phyloP scores from a whole-genome alignment of 2,113 vertebrate species.

The Donacobius atricapilla region DNA sequence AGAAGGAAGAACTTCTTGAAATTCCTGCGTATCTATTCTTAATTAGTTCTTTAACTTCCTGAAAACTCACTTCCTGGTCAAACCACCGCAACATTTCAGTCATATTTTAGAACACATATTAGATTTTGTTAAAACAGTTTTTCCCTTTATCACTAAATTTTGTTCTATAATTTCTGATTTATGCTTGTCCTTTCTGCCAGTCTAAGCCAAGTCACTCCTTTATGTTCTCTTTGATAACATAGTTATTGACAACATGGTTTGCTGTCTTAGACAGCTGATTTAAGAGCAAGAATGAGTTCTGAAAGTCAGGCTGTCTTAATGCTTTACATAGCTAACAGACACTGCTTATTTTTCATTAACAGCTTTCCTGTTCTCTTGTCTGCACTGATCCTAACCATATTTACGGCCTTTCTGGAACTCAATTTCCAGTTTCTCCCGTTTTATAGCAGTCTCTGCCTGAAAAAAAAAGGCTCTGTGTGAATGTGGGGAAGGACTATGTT shows the following conservation, averaged over 20 bases:
- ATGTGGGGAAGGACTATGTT: accelerated
- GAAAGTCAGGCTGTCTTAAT: not conserved
- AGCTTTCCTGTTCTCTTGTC: not conserved
- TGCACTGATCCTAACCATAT: not conserved
- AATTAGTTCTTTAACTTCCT: too few relatives aligned
- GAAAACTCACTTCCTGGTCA: too few relatives aligned
- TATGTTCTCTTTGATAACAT: not conserved
- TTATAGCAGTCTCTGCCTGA: not conserved
- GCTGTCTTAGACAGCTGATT: not conserved
- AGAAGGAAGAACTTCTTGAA: too few relatives aligned
- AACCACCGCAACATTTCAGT: too few relatives aligned
- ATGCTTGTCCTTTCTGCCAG: not conserved
- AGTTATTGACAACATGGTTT: not conserved
- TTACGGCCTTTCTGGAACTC: not conserved
- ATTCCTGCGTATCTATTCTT: too few relatives aligned
- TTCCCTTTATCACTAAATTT: not conserved
- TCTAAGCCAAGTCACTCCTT: not conserved
- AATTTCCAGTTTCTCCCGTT: not conserved
- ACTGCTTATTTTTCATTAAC: not conserved
- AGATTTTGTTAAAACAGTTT: not conserved
- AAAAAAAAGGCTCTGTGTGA: not conserved
- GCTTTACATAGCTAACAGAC: not conserved
- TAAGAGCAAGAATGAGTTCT: not conserved
- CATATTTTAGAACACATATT: not conserved
- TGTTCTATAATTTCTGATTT: not conserved